Base-by-base conservation (phyloP, 2,888 invertebrate genomes). In the Agonopterix heracliana region DNA sequence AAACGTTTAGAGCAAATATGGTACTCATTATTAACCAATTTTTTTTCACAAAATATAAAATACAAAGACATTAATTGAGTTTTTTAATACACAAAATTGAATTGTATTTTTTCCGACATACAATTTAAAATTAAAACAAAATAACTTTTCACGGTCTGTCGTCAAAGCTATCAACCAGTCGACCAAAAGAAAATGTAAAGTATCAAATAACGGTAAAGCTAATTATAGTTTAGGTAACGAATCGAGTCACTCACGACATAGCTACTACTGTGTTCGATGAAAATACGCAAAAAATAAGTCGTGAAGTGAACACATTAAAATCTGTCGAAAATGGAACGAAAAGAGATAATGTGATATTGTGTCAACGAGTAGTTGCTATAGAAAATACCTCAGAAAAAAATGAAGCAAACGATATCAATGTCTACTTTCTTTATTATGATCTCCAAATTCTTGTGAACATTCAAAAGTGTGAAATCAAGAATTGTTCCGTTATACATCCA, bases 141-240 rank as follows among this genome's bases (percentile, higher is more conserved):
- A 68, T 57, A 61, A 54, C 57, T 59, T 67, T 70, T 81, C 79
- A 79, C 77, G 78, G 68, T 69, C 61, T 41, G 57, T 63, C 65
- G 60, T 71, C 76, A 59, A 55, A 46, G 63, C 57, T 59, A 61
- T 63, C 72, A 70, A 71, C 68, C 68, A 68, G 64, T 65, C 66
- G 69, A 72, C 68, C 74, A 68, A 77, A 76, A 71, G 70, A 75
- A 79, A 76, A 77, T 77, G 68, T 79, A 75, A 80, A 72, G 68
- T 70, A 69, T 67, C 69, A 59, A 65, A 62, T 76, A 84, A 83
- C 82, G 78, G 85, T 81, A 84, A 77, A 83, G 69, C 72, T 83
- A 84, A 85, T 84, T 83, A 83, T 74, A 75, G 71, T 70, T 73
- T 75, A 71, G 72, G 78, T 78, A 80, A 77, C 79, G 77, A 83